These are phyloP conservation scores for Lithophane semibrunnea DNA, from an alignment of 2,888 invertebrate species.

Conservation along the genomic window DNA sequence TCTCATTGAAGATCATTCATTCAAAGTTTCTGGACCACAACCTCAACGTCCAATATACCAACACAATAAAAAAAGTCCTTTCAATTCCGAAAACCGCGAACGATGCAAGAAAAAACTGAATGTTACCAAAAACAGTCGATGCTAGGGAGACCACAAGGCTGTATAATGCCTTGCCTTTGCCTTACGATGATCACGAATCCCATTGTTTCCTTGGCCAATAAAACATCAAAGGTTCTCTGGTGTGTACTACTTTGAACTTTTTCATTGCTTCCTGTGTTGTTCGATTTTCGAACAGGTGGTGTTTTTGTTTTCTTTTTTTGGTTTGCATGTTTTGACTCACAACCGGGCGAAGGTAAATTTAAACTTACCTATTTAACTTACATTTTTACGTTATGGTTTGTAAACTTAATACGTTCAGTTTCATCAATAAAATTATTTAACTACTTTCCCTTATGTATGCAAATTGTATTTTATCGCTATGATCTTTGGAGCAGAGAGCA, in stretches of 20 bases:
- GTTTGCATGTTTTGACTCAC: constrained; percentile 30
- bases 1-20: constrained; percentile 48
- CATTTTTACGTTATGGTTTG: not conserved
- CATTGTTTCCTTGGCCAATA: constrained; percentile 78
- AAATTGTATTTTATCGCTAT: constrained; percentile 11
- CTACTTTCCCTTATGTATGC: not conserved
- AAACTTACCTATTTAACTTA: too few species aligned
- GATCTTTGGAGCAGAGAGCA: not conserved
- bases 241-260: constrained; percentile 63
- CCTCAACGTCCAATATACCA: constrained; percentile 12
- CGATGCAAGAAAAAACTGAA: constrained; percentile 54
- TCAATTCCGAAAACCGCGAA: constrained; percentile 54
- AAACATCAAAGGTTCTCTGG: constrained; percentile 76
- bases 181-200: constrained; percentile 73
- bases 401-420: too few species aligned
- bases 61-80: constrained; percentile 51
- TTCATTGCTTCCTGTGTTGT: constrained; percentile 65
- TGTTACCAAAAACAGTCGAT: constrained; percentile 64
- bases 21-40: constrained; percentile 42
- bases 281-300: constrained; percentile 58
- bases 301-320: constrained; percentile 36
- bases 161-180: constrained; percentile 69
- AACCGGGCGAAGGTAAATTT: constrained; percentile 1
- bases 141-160: constrained; percentile 60
- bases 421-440: too few species aligned